Evolutionary conservation across 2,113 vertebrate species (phyloP).

Genomic region (Hystrix brachyura): DNA sequence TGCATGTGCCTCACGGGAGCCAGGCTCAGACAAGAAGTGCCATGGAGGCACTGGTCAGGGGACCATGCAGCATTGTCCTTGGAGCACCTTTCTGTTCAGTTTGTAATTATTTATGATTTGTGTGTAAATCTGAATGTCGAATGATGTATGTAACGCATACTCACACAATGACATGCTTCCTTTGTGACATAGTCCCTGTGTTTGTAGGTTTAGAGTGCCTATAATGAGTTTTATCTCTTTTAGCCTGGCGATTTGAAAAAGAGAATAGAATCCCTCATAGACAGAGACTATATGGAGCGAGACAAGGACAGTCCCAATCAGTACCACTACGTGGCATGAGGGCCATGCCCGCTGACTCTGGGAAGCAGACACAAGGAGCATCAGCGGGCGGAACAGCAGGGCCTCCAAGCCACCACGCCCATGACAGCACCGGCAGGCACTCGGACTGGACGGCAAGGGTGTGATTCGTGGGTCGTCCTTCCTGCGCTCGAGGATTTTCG

Average conservation of each 20-base stretch:
- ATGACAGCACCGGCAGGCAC: slow-evolving; percentile 76
- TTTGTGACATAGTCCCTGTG: not conserved
- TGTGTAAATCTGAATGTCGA: not conserved
- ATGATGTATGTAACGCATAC: not conserved
- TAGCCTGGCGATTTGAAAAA: slow-evolving; percentile 99
- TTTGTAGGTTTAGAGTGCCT: slow-evolving; percentile 4
- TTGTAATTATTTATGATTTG: not conserved
- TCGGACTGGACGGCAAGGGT: slow-evolving; percentile 74
- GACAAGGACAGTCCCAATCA: slow-evolving; percentile 98
- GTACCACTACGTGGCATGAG: slow-evolving; percentile 98
- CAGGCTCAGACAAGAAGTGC: not conserved
- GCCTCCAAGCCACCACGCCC: not conserved
- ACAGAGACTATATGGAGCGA: slow-evolving; percentile 99
- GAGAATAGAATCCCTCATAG: slow-evolving; percentile 98
- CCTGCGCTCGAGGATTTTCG: slow-evolving; percentile 63
- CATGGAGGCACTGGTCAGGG: not conserved
- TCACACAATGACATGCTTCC: not conserved
- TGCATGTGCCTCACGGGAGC: not conserved
- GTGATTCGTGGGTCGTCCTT: slow-evolving; percentile 66
- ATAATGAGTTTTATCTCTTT: slow-evolving; percentile 70
- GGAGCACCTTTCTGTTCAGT: not conserved
- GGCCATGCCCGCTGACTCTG: slow-evolving; percentile 49
- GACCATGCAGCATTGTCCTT: not conserved
- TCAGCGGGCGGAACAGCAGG: slow-evolving; percentile 35
- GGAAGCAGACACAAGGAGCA: slow-evolving; percentile 69